Percentiles rank a stretch among this genome's conserved stretches.
phyloP scores from a whole-genome alignment of 2,113 vertebrate species.

The Steatornis caripensis region DNA sequence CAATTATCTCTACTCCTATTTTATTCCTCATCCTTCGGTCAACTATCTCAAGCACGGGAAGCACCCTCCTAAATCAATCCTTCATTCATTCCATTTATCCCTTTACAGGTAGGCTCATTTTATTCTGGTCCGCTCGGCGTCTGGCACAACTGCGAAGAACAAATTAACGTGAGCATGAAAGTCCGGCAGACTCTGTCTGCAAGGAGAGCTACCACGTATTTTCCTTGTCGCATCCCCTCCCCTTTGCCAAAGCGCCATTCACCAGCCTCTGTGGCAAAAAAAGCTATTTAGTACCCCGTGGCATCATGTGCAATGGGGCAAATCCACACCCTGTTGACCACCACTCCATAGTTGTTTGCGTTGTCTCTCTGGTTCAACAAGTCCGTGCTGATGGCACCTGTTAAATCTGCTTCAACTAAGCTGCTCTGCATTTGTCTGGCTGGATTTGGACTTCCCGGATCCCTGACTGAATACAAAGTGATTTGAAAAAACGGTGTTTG shows the following conservation, averaged over 20 bases:
- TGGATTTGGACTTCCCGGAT: constrained; percentile 75
- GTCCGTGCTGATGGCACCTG: constrained; percentile 72
- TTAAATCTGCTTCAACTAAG: constrained; percentile 77
- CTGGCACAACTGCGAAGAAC: background rate
- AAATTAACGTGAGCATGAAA: background rate
- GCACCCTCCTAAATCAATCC: constrained; percentile 22
- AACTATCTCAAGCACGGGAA: constrained; percentile 12
- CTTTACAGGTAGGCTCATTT: constrained; percentile 5
- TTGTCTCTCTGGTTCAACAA: constrained; percentile 66
- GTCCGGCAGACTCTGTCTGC: background rate
- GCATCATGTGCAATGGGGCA: constrained; percentile 8
- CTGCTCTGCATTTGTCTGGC: constrained; percentile 76
- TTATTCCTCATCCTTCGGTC: constrained; percentile 10
- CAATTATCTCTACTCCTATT: background rate
- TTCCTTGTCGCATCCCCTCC: background rate
- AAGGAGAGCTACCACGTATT: background rate
- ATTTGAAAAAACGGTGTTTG: constrained; percentile 75
- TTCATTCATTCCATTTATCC: background rate
- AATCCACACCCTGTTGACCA: constrained; percentile 52
- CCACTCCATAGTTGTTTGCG: constrained; percentile 43
- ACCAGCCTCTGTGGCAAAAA: background rate
- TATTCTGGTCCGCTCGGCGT: background rate
- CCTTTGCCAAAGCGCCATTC: background rate
- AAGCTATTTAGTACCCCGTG: background rate
- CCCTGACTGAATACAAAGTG: constrained; percentile 73